Evolutionary conservation across 2,797 vertebrate species (phyloP).

Genomic region (Eulemur mongoz): DNA sequence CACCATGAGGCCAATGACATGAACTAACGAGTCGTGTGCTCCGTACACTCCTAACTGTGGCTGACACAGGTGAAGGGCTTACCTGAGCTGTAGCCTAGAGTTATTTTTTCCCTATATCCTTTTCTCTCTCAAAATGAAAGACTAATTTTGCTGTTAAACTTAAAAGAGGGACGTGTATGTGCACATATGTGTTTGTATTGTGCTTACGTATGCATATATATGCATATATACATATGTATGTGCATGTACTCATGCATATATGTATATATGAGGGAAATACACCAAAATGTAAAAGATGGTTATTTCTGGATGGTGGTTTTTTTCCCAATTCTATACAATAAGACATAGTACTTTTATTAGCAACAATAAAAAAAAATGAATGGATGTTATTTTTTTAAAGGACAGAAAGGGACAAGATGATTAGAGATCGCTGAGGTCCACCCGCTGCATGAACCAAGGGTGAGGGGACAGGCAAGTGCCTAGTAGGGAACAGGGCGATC

Average conservation of each 20-base stretch:
- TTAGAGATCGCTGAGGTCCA: background rate
- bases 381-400: slow-evolving; percentile 47
- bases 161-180: background rate
- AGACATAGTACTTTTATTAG: slow-evolving; percentile 7
- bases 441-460: background rate
- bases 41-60: background rate
- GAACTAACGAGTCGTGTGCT: background rate
- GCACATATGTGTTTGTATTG: background rate
- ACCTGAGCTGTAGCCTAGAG: background rate
- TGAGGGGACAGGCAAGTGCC: background rate
- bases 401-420: background rate
- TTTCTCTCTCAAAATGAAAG: slow-evolving; percentile 15
- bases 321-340: slow-evolving; percentile 55
- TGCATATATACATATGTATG: background rate
- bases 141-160: slow-evolving; percentile 31
- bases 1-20: background rate
- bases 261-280: slow-evolving; percentile 68
- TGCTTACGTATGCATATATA: background rate
- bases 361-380: background rate
- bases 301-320: slow-evolving; percentile 63
- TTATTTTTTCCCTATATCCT: background rate
- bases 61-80: background rate
- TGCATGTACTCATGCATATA: slow-evolving; percentile 8
- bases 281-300: slow-evolving; percentile 52
- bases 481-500: background rate